A percentile compares a stretch with the other conserved stretches of the same genome.
Conservation (phyloP, 2,113 vertebrate genomes). For the Hipposideros armiger region DNA sequence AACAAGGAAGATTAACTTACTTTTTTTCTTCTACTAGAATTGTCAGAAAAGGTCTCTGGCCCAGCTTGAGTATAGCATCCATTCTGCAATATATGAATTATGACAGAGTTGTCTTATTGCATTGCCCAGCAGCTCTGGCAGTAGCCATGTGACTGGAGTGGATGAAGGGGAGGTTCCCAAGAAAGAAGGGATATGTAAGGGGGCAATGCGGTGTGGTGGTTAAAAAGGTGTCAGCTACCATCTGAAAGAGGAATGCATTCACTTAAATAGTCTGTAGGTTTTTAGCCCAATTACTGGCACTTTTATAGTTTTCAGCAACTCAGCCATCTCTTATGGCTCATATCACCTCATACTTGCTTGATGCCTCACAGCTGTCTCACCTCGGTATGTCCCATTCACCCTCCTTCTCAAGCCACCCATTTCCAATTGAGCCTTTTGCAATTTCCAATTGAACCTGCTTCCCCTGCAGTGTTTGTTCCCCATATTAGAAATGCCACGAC, state of each 20-base stretch:
- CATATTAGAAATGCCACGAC: neutral
- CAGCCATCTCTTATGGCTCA: neutral
- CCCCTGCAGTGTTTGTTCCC: neutral
- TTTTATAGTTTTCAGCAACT: neutral
- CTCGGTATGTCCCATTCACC: neutral
- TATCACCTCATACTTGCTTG: neutral
- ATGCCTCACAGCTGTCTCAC: neutral
- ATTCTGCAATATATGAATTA: neutral
- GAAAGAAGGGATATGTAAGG: neutral
- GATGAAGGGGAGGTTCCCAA: neutral
- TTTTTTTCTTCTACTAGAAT: neutral
- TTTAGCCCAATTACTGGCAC: neutral
- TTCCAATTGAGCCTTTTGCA: too few relatives aligned
- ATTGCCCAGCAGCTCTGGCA: neutral
- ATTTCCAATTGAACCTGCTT: neutral
- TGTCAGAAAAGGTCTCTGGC: neutral
- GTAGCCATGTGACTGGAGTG: neutral
- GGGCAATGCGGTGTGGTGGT: neutral
- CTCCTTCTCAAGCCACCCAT: neutral
- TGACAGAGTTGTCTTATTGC: neutral
- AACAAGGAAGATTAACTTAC: neutral
- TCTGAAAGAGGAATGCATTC: neutral
- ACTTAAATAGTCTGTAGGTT: neutral
- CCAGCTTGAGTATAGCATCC: neutral
- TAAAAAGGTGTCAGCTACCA: neutral